phyloP scores from a whole-genome alignment of 2,113 vertebrate species.

The Aphelocoma coerulescens region DNA sequence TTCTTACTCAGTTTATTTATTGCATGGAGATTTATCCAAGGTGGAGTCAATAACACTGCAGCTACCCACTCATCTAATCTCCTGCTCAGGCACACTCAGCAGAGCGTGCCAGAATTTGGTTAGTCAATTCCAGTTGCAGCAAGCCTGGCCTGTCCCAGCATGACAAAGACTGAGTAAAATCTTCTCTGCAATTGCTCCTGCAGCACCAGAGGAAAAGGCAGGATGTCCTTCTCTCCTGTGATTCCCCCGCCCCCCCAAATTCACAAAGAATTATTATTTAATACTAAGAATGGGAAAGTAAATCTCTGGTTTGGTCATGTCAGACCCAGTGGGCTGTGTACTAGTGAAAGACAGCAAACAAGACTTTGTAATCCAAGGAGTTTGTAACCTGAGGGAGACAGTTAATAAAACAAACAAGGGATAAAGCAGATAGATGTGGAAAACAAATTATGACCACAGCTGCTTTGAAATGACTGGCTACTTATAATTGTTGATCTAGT shows the following conservation, averaged over 20 bases:
- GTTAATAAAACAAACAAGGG: not conserved
- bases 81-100: not conserved
- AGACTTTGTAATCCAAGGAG: not conserved
- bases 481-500: not conserved
- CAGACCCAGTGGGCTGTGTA: rapidly evolving
- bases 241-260: not conserved
- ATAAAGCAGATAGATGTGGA: not conserved
- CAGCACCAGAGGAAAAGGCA: not conserved
- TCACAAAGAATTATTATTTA: not conserved
- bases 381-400: not conserved
- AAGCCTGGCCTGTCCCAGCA: not conserved
- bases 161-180: not conserved
- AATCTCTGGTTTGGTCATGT: not conserved
- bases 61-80: not conserved
- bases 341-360: not conserved
- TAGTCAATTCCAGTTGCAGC: not conserved
- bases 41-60: constrained; percentile 27
- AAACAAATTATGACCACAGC: not conserved
- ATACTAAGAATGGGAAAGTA: not conserved
- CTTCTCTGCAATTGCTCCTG: not conserved
- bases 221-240: not conserved
- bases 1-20: not conserved
- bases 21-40: not conserved
- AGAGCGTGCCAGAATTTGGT: not conserved
- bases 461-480: not conserved